phyloP scores from a whole-genome alignment of 2,113 vertebrate species.

The Cromileptes altivelis region DNA sequence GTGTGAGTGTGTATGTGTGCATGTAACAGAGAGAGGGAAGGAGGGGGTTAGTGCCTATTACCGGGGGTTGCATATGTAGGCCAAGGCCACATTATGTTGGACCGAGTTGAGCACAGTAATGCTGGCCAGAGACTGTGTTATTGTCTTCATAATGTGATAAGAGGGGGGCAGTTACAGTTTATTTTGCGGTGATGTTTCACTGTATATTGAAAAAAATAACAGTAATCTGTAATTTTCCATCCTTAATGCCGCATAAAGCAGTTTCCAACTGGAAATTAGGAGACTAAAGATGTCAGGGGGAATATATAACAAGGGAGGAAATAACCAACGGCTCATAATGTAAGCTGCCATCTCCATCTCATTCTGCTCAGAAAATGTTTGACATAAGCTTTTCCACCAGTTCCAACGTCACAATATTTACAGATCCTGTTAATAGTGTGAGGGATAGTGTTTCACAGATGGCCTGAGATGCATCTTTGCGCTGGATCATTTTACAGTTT shows the following conservation, averaged over 20 bases:
- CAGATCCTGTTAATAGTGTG: conserved; percentile 36
- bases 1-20: not conserved
- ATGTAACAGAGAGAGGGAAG: conserved; percentile 18
- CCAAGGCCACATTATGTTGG: conserved; percentile 54
- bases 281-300: not conserved
- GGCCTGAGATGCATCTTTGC: conserved; percentile 38
- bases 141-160: conserved; percentile 28
- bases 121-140: not conserved
- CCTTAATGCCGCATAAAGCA: not conserved
- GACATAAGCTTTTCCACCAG: conserved; percentile 19
- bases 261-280: conserved; percentile 10
- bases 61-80: conserved; percentile 45
- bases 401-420: conserved; percentile 65
- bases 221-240: conserved; percentile 3
- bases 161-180: conserved; percentile 13
- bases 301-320: not conserved
- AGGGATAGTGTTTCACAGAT: conserved; percentile 38
- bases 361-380: conserved; percentile 34
- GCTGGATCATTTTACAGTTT: conserved; percentile 44
- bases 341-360: not conserved
- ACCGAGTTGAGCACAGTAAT: conserved; percentile 18
- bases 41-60: conserved; percentile 39
- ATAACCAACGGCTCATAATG: not conserved
- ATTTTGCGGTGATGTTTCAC: conserved; percentile 22
- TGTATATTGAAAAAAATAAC: conserved; percentile 8